These are phyloP conservation scores for Caranx ignobilis DNA, from an alignment of 2,113 vertebrate species.

Conservation along the genomic window DNA sequence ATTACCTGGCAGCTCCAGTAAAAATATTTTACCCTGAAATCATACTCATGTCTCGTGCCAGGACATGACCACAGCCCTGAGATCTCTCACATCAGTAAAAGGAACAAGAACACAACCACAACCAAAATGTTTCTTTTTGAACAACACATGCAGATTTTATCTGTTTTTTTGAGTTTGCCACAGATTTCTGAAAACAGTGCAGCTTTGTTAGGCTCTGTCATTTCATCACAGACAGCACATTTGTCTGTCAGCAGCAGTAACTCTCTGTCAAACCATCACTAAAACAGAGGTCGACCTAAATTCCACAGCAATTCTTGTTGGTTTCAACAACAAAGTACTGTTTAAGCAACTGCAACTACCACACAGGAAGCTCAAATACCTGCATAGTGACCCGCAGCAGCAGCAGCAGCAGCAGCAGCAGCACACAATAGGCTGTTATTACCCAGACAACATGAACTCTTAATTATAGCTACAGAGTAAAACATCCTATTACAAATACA, in stretches of 20 bases:
- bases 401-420: background rate
- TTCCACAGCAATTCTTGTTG: slow-evolving; percentile 42
- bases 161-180: background rate
- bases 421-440: slow-evolving; percentile 8
- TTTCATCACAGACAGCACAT: slow-evolving; percentile 26
- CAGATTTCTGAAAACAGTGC: slow-evolving; percentile 23
- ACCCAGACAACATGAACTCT: background rate
- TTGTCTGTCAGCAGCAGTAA: slow-evolving; percentile 28
- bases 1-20: too few species aligned
- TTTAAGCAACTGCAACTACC: slow-evolving; percentile 8
- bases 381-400: background rate
- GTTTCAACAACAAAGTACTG: slow-evolving; percentile 52
- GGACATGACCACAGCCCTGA: background rate
- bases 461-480: background rate
- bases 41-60: background rate
- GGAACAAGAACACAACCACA: background rate
- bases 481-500: too few species aligned
- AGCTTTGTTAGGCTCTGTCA: slow-evolving; percentile 11
- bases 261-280: background rate
- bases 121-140: too few species aligned
- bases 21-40: background rate
- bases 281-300: slow-evolving; percentile 33
- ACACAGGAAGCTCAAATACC: slow-evolving; percentile 15
- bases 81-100: background rate
- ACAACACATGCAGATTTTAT: too few species aligned